Evolutionary conservation across 2,113 vertebrate genomes (phyloP), one percentile per base, ranked within the genome.

Genomic region (Gymnorhina tibicen): DNA sequence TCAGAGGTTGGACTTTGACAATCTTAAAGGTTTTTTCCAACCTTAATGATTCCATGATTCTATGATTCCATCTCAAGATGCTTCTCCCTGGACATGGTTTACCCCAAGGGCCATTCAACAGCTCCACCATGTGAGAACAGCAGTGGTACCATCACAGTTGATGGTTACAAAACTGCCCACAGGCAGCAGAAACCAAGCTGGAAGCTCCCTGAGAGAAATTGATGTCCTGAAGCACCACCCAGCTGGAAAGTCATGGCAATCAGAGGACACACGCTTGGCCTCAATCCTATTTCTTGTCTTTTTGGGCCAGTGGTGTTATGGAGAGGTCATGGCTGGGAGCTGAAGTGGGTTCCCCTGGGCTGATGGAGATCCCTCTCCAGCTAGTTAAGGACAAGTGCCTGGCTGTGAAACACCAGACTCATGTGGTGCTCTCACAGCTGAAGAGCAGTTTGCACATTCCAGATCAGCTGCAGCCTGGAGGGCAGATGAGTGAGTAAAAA

Each of bases 221-320:
- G 27, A 41, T 16, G 7, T 13, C 27, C 35, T 58, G 39, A 59
- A 55, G 14, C 26, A 67, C 6, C 30, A 58, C 8, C 3, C 24
- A 37, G 18, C 14, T 49, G 47, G 53, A 78, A 85, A 90, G 16
- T 6, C 39, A 46, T 3, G 15, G 20, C 26, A 50, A 2, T 10
- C 32, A 82, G 19, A n/a, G 24, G 22, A 59, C 15, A 20, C 22
- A 74, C 0, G 0, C 17, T 76, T 22, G 42, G 7, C 42, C 47
- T 83, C 7, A 0, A 30, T 37, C 44, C 8, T 24, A 3, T 30
- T 79, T 41, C 53, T 64, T 59, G 11, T 17, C 44, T 26, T 76
- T 85, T 46, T 20, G 39, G 23, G 33, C 17, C 6, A 5, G 39
- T 0, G 5, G 7, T 30, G 26, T 20, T 22, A 15, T 0, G 2